A percentile compares a stretch with the other conserved stretches of the same genome.
Evolutionary conservation across 2,797 vertebrate species (phyloP).

Genomic region (Cossypha niveicapilla): DNA sequence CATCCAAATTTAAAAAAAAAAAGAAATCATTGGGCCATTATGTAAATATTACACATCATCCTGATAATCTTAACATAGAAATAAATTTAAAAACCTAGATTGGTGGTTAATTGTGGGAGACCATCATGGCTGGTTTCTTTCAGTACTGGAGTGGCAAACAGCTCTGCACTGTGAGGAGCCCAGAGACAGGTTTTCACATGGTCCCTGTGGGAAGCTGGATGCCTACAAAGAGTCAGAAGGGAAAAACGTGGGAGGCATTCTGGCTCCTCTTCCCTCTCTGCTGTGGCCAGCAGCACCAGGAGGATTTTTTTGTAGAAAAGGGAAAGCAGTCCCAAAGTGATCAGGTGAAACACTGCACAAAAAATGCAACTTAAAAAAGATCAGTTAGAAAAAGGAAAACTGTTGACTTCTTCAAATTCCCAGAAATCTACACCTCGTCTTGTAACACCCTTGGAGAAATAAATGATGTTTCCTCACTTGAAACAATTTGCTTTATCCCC

Average conservation of each 20-base stretch:
- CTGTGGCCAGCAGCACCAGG: not conserved
- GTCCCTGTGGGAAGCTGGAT: conserved; percentile 28
- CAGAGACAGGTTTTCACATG: not conserved
- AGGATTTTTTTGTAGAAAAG: not conserved
- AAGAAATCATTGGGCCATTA: not conserved
- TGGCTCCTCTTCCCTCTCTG: conserved; percentile 11
- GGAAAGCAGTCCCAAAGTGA: not conserved
- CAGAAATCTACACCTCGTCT: not conserved
- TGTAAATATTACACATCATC: not conserved
- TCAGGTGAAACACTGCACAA: not conserved
- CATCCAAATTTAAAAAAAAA: not conserved
- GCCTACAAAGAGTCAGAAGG: conserved; percentile 42
- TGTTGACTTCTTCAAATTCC: not conserved
- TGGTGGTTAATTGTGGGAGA: not conserved
- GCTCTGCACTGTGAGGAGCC: not conserved
- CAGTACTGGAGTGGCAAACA: not conserved
- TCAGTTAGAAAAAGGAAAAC: not conserved
- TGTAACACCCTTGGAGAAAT: not conserved
- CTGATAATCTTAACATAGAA: not conserved
- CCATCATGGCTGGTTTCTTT: not conserved
- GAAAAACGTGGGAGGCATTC: not conserved
- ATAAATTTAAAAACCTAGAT: not conserved
- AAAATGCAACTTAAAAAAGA: not conserved
- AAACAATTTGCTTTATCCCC: not conserved
- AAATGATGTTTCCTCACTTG: not conserved